Conservation (phyloP, 2,113 vertebrate species). For the Trichomycterus rosablanca region DNA sequence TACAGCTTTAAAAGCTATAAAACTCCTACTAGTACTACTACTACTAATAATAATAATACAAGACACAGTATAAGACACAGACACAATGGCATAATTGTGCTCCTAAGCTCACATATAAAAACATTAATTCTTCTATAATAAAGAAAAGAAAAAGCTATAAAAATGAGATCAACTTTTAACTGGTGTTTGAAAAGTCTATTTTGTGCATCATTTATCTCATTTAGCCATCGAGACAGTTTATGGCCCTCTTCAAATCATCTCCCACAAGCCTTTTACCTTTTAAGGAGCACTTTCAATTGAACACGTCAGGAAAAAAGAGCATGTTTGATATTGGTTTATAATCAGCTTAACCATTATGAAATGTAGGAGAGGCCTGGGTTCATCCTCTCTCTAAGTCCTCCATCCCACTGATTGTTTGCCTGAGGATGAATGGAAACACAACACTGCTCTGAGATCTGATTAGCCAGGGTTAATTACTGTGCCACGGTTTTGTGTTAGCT, state of each 20-base stretch:
- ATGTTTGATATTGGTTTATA: conserved; percentile 74
- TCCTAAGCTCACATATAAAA: conserved; percentile 47
- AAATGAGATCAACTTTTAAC: conserved; percentile 21
- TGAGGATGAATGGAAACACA: conserved; percentile 67
- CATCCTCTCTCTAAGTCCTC: conserved; percentile 62
- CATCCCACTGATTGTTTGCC: conserved; percentile 66
- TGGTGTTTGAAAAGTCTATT: conserved; percentile 20
- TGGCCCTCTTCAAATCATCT: conserved; percentile 64
- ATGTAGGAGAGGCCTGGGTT: conserved; percentile 63
- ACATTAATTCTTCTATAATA: conserved; percentile 49
- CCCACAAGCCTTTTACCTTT: conserved; percentile 56
- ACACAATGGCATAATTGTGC: too few relatives aligned
- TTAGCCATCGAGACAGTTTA: conserved; percentile 59
- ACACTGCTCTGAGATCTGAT: conserved; percentile 70
- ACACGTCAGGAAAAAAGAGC: conserved; percentile 60
- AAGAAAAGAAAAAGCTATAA: background rate
- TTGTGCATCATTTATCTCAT: conserved; percentile 63
- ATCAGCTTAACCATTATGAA: conserved; percentile 74
- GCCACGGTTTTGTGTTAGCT: conserved; percentile 72
- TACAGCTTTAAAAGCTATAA: too few relatives aligned
- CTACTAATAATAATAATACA: too few relatives aligned
- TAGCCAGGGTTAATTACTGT: conserved; percentile 76
- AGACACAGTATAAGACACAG: too few relatives aligned
- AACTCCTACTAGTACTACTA: too few relatives aligned
- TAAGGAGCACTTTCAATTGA: conserved; percentile 69